phyloP scores from a whole-genome alignment of 2,113 vertebrate genomes.

The Asarcornis scutulata region DNA sequence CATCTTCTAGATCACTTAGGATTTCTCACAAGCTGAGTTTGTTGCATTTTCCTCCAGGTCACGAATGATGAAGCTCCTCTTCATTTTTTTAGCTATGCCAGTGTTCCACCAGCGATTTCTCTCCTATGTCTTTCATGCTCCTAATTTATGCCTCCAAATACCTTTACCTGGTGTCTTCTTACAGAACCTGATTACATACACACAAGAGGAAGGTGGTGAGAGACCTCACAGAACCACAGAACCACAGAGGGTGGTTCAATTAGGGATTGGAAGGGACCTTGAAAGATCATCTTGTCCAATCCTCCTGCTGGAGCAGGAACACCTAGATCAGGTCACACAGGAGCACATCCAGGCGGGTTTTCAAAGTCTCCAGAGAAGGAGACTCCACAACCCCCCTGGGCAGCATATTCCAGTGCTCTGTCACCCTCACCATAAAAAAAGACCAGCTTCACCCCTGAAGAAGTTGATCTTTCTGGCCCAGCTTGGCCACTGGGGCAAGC shows the following conservation, averaged over 20 bases:
- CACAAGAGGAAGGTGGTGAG: not conserved
- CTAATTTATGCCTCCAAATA: not conserved
- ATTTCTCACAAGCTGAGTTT: not conserved
- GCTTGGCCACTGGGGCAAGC: not conserved
- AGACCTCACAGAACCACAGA: not conserved
- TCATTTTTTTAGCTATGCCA: not conserved
- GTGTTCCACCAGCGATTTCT: not conserved
- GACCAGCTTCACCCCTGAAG: fast-evolving
- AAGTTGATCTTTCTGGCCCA: not conserved
- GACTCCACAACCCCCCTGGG: no score
- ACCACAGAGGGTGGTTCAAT: no score
- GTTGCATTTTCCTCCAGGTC: not conserved
- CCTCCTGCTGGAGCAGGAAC: no score
- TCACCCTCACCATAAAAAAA: no score
- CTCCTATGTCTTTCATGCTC: not conserved
- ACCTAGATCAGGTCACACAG: no score
- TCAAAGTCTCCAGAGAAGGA: no score
- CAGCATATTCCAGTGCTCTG: no score
- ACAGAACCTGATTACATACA: not conserved
- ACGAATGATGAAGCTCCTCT: not conserved
- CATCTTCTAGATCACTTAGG: not conserved
- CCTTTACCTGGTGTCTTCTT: not conserved
- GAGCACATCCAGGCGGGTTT: no score
- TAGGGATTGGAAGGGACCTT: no score
- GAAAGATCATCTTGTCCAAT: no score